A percentile compares a stretch with the other conserved stretches of the same genome.
These are phyloP conservation scores for Drepana arcuata DNA, from an alignment of 1,140 invertebrate species.

Conservation along the genomic window DNA sequence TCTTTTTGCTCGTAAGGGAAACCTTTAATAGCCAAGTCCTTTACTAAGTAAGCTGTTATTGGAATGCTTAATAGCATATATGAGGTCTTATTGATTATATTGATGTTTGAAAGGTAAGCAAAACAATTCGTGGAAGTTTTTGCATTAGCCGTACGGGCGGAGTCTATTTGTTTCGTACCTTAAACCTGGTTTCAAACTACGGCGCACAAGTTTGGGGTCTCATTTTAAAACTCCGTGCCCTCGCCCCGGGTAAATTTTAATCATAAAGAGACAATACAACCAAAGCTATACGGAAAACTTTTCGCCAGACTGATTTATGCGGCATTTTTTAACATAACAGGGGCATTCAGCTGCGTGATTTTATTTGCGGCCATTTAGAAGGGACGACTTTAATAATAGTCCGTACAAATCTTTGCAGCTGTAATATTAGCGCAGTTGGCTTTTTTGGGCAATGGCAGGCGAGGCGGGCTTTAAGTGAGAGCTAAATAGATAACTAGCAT, in stretches of 20 bases:
- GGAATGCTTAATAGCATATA: too few relatives aligned
- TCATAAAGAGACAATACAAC: slow-evolving; percentile 58
- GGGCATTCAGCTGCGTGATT: slow-evolving; percentile 12
- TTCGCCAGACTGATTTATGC: slow-evolving; percentile 21
- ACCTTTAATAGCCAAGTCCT: too few relatives aligned
- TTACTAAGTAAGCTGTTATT: too few relatives aligned
- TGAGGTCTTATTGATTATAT: slow-evolving; percentile 20
- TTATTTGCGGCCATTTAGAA: slow-evolving; percentile 16
- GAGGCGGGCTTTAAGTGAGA: slow-evolving; percentile 10
- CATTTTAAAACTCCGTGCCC: slow-evolving; percentile 46
- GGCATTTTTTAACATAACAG: slow-evolving; percentile 14
- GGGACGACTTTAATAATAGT: slow-evolving; percentile 12
- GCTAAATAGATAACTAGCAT: too few relatives aligned
- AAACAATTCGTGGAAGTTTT: slow-evolving; percentile 45
- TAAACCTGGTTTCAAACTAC: slow-evolving; percentile 41
- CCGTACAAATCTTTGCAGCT: slow-evolving; percentile 8
- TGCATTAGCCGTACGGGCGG: slow-evolving; percentile 42
- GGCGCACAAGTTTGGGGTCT: slow-evolving; percentile 51
- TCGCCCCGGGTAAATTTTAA: slow-evolving; percentile 45
- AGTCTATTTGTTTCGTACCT: slow-evolving; percentile 55
- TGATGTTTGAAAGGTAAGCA: slow-evolving; percentile 49
- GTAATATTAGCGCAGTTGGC: slow-evolving; percentile 9
- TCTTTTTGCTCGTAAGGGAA: too few relatives aligned
- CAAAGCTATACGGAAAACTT: slow-evolving; percentile 41
- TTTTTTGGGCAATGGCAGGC: slow-evolving; percentile 10